These are phyloP conservation scores for Strigamia transsilvanica DNA, from an alignment of 2,888 invertebrate species.

Conservation along the genomic window DNA sequence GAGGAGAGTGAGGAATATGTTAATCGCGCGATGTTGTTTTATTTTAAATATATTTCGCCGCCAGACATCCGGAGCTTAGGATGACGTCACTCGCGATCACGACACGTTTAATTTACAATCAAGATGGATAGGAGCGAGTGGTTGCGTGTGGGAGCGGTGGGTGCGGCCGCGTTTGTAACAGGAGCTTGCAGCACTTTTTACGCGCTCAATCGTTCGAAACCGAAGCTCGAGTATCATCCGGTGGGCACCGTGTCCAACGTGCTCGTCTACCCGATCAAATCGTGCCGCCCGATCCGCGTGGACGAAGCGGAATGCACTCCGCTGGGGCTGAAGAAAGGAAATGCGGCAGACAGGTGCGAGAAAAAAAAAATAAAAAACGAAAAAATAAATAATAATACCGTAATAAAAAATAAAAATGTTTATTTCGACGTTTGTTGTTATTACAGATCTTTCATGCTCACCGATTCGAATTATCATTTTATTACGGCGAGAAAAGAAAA, in stretches of 20 bases:
- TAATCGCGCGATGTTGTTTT: no score
- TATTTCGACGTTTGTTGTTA: not conserved
- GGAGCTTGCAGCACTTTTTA: not conserved
- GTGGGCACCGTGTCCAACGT: not conserved
- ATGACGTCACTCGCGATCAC: no score
- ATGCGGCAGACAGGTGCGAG: not conserved
- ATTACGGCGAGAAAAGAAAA: conserved; percentile 22
- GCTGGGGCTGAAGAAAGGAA: not conserved
- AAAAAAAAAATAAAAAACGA: not conserved
- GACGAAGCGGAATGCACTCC: not conserved
- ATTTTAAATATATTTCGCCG: no score
- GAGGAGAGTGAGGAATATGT: no score
- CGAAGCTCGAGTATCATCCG: not conserved
- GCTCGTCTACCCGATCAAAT: conserved; percentile 31
- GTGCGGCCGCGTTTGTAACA: not conserved
- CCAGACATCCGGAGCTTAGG: no score
- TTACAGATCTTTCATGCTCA: not conserved
- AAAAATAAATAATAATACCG: no score
- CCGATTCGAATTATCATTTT: conserved; percentile 7
- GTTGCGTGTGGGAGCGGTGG: not conserved
- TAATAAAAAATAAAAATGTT: not conserved
- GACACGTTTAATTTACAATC: no score
- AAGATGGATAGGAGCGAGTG: not conserved
- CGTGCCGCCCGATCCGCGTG: conserved; percentile 21
- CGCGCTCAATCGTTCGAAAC: not conserved